A percentile compares a stretch with the other conserved stretches of the same genome.
These are phyloP conservation scores for Lontra canadensis DNA, from an alignment of 2,113 vertebrate species.

Conservation along the genomic window DNA sequence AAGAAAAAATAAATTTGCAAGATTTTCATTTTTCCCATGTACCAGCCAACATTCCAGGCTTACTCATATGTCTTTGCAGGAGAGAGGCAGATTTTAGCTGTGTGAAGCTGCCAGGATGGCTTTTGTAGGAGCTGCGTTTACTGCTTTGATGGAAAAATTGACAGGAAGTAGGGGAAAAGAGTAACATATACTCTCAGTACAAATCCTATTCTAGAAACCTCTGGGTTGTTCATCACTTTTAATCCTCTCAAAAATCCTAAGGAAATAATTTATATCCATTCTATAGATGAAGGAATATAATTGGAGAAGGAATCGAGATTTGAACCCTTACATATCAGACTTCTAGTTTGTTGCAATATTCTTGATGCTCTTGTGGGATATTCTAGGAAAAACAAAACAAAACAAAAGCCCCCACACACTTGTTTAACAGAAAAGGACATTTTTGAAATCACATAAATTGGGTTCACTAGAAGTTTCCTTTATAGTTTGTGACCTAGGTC, in stretches of 20 bases:
- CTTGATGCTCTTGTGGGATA: neutral
- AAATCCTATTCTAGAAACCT: neutral
- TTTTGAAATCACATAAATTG: neutral
- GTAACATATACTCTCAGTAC: neutral
- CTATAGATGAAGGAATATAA: neutral
- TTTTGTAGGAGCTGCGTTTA: neutral
- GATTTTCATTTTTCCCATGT: neutral
- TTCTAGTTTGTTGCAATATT: neutral
- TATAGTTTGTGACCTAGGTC: neutral
- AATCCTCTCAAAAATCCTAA: neutral
- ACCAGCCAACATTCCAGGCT: neutral
- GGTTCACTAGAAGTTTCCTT: rapidly evolving
- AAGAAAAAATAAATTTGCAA: neutral
- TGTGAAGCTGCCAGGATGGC: neutral
- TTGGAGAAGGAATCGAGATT: neutral
- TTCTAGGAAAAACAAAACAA: neutral
- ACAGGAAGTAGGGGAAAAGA: neutral
- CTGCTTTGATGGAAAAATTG: neutral
- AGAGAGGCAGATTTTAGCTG: neutral
- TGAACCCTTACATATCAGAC: neutral
- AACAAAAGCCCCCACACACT: neutral
- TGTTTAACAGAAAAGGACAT: neutral
- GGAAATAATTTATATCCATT: neutral
- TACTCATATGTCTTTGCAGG: neutral
- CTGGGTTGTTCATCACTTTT: constrained; percentile 7